Percentiles rank a stretch among this genome's conserved stretches.
These are phyloP conservation scores for Agapornis canus DNA, from an alignment of 2,797 vertebrate genomes.

Conservation along the genomic window DNA sequence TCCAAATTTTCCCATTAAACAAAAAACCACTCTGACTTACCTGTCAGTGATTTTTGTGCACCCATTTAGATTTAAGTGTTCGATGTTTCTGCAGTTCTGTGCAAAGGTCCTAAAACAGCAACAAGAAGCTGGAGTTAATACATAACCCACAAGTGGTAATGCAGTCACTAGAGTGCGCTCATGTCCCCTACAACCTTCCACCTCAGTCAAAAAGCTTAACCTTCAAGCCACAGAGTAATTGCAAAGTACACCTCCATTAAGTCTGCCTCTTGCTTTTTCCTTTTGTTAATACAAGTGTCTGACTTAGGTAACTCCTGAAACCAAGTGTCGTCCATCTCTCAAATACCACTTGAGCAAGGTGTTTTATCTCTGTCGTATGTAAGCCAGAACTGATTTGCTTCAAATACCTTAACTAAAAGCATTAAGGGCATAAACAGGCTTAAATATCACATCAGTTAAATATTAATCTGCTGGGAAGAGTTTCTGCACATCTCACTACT, in stretches of 20 bases:
- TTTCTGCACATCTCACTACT: background rate
- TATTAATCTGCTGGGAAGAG: background rate
- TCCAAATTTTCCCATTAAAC: background rate
- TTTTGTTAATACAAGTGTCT: background rate
- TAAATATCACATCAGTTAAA: background rate
- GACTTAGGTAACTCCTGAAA: background rate
- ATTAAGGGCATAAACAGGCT: background rate
- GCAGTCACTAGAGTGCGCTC: conserved; percentile 28
- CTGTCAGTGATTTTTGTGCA: conserved; percentile 97
- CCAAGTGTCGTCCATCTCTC: background rate
- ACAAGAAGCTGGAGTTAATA: background rate
- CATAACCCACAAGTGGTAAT: background rate
- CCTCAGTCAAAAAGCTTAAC: background rate
- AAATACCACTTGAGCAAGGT: background rate
- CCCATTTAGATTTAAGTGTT: conserved; percentile 93
- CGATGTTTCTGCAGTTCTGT: conserved; percentile 97
- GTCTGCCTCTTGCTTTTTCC: background rate
- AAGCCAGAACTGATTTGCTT: background rate
- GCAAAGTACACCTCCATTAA: background rate
- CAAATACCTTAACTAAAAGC: background rate
- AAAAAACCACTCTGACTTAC: conserved; percentile 58
- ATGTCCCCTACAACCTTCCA: background rate
- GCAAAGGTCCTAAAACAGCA: conserved; percentile 87
- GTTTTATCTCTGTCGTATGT: background rate
- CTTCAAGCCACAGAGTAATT: background rate